These are phyloP conservation scores for Cephalopterus ornatus DNA, from an alignment of 2,113 vertebrate species.

Conservation along the genomic window DNA sequence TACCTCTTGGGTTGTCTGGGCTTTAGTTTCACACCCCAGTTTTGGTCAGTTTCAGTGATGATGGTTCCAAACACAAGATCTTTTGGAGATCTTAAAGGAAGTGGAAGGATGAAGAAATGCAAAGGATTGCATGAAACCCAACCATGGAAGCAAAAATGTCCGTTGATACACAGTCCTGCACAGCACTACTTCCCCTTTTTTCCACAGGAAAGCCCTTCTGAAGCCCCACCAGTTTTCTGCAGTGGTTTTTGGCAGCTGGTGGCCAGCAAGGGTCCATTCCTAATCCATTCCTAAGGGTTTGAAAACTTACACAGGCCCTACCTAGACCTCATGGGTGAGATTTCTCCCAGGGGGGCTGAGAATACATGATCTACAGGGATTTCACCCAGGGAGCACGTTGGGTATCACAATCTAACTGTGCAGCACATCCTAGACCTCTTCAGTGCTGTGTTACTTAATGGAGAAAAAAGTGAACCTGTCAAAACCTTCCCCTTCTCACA, in stretches of 20 bases:
- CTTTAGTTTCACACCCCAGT: not conserved
- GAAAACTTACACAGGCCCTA: not conserved
- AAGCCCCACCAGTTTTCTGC: not conserved
- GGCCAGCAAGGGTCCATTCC: not conserved
- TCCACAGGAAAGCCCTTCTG: not conserved
- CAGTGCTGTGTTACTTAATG: accelerated
- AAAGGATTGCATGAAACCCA: not conserved
- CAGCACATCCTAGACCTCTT: not conserved
- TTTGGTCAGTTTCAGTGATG: accelerated
- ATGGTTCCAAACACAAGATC: accelerated
- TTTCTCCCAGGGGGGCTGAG: not conserved
- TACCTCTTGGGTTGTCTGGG: not conserved
- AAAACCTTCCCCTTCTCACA: not conserved
- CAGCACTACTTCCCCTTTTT: not conserved
- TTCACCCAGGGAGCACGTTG: accelerated
- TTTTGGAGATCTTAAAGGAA: not conserved
- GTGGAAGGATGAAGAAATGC: not conserved
- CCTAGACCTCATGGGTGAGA: not conserved
- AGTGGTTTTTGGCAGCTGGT: not conserved
- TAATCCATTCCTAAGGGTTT: not conserved
- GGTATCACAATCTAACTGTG: not conserved
- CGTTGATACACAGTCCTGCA: accelerated
- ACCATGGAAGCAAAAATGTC: not conserved
- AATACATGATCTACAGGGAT: not conserved
- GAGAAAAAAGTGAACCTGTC: not conserved